Evolutionary conservation across 1,140 invertebrate species (phyloP).

Genomic region (Drosophila santomea): DNA sequence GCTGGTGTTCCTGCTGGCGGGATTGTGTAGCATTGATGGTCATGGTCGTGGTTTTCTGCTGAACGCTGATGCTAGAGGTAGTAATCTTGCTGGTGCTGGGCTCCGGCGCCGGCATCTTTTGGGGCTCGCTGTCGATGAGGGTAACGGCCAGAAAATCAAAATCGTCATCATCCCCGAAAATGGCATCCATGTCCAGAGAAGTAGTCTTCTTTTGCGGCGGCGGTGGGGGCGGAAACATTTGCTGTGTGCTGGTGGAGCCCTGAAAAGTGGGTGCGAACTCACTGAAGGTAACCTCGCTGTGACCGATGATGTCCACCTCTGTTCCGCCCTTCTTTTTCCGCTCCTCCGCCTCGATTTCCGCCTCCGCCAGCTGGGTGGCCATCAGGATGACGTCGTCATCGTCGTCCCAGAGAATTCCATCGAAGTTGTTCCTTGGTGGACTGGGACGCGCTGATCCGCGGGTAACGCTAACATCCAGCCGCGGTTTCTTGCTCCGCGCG

Average conservation of each 20-base stretch:
- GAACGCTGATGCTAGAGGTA: slow-evolving; percentile 7
- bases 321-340: slow-evolving; percentile 10
- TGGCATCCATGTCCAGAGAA: slow-evolving; percentile 37
- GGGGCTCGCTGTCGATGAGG: slow-evolving; percentile 26
- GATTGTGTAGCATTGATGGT: slow-evolving; percentile 35
- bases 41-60: slow-evolving; percentile 1
- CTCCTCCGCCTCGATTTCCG: slow-evolving; percentile 40
- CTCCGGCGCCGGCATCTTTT: neutral
- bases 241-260: slow-evolving; percentile 70
- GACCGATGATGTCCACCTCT: slow-evolving; percentile 5
- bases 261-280: slow-evolving; percentile 54
- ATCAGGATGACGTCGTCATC: slow-evolving; percentile 71
- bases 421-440: slow-evolving; percentile 32
- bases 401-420: slow-evolving; percentile 69
- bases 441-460: slow-evolving; percentile 10
- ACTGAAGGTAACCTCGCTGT: slow-evolving; percentile 58
- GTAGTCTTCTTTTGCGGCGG: slow-evolving; percentile 8
- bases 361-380: slow-evolving; percentile 72
- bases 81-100: slow-evolving; percentile 1
- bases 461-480: slow-evolving; percentile 65
- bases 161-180: slow-evolving; percentile 64
- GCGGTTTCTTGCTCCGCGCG: slow-evolving; percentile 62
- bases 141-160: slow-evolving; percentile 48
- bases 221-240: slow-evolving; percentile 25
- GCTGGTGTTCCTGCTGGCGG: slow-evolving; percentile 72